Conservation (phyloP, 2,113 vertebrate genomes). For the Ascaphus truei region DNA sequence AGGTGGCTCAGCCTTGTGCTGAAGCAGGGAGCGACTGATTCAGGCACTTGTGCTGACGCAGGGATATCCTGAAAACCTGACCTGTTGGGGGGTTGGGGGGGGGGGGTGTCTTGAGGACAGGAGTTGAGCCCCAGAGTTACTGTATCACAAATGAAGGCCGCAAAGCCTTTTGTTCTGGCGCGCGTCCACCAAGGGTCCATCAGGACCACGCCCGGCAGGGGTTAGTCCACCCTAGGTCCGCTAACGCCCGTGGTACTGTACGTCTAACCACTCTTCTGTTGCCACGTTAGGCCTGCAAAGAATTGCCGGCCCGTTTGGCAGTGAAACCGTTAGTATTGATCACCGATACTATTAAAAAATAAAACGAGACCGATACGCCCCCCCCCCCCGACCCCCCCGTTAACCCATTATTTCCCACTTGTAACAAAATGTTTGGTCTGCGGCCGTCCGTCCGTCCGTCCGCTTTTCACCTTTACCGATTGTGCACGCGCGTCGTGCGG, state of each 20-base stretch:
- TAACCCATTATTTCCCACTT: too few relatives aligned
- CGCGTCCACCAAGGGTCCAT: neutral
- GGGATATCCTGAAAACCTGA: conserved; percentile 2
- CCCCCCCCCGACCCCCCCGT: too few relatives aligned
- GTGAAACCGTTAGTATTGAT: neutral
- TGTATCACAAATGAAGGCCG: conserved; percentile 4
- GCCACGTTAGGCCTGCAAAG: neutral
- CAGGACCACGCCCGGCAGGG: too few relatives aligned
- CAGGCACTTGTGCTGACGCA: neutral
- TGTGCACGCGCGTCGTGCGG: too few relatives aligned
- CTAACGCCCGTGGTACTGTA: too few relatives aligned
- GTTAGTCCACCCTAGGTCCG: too few relatives aligned
- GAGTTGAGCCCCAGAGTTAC: neutral
- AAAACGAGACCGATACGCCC: too few relatives aligned
- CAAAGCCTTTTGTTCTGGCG: conserved; percentile 5
- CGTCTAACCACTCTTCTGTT: neutral
- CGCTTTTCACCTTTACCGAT: too few relatives aligned
- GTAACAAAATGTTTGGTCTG: too few relatives aligned
- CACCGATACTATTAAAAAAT: neutral
- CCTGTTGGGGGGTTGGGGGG: too few relatives aligned
- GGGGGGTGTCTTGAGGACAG: too few relatives aligned
- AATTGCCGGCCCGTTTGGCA: neutral
- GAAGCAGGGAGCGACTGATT: neutral
- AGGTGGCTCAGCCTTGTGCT: neutral
- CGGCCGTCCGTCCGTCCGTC: too few relatives aligned